phyloP scores from a whole-genome alignment of 1,140 invertebrate genomes.

The Andricus grossulariae region DNA sequence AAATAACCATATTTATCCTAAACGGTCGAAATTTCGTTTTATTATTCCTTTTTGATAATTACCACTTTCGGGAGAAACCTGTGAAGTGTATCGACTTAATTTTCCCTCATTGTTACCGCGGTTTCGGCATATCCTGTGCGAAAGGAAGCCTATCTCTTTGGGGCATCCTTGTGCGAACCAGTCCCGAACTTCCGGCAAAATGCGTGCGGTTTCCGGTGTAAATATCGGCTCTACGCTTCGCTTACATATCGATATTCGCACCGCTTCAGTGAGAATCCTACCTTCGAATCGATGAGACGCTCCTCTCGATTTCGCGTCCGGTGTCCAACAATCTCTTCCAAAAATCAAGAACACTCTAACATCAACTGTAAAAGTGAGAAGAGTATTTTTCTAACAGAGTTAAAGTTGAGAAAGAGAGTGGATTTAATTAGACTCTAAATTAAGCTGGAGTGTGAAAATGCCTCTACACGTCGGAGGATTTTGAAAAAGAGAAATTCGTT shows the following conservation, averaged over 20 bases:
- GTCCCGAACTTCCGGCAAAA: constrained; percentile 59
- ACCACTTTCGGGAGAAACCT: not conserved
- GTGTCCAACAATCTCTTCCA: not conserved
- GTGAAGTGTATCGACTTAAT: constrained; percentile 25
- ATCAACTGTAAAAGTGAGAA: not conserved
- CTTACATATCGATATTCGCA: constrained; percentile 54
- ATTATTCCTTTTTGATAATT: constrained; percentile 11
- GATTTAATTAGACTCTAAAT: too few relatives aligned
- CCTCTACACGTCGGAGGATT: not conserved
- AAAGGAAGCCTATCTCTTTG: constrained; percentile 55
- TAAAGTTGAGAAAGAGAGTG: too few relatives aligned
- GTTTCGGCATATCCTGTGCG: constrained; percentile 53
- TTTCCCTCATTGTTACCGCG: constrained; percentile 25
- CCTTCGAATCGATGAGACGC: constrained; percentile 34
- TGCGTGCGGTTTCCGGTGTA: constrained; percentile 68
- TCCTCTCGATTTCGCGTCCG: constrained; percentile 16
- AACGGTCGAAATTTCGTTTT: not conserved
- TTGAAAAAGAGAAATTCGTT: not conserved
- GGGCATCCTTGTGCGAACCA: constrained; percentile 45
- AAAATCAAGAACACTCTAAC: not conserved
- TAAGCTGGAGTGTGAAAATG: too few relatives aligned
- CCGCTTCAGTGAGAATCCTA: constrained; percentile 54
- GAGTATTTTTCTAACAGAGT: not conserved
- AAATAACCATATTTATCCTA: not conserved
- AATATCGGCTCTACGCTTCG: constrained; percentile 36